Evolutionary conservation across 2,888 invertebrate species (phyloP), one percentile per base, ranked within the genome.

Genomic region (Cosmia pyralina): DNA sequence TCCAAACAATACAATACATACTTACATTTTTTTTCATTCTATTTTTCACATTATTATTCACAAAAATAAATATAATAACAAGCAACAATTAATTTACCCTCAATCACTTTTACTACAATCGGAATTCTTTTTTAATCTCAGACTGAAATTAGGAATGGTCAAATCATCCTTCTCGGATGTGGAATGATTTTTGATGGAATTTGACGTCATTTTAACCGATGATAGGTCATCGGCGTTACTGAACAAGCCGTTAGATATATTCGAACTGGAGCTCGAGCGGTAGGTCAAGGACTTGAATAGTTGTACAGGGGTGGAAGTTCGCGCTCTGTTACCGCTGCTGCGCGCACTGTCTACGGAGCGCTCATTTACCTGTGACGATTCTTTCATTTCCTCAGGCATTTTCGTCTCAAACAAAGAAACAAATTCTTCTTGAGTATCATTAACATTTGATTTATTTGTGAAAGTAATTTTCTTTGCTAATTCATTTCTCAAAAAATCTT

Each of bases 271-370:
- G 84, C 94, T 96, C 6, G 96, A 94, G 74, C 93, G 94, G 83
- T 94, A 96, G 0, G 93, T 93, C 83, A 90, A 90, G 0, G 96
- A 95, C 81, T 93, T 96, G 84, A 93, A 96, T 38, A 94, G 92
- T 75, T 96, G 96, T 11, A 97, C 96, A 0, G 97, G 97, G 5
- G 97, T 97, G 0, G 97, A 97, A 6, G 97, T 97, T 1, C 96
- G 93, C n/a, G 96, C 95, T 77, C 95, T 90, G 72, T 93, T 93
- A 55, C 87, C 89, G 7, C 85, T 90, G 74, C 91, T 93, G 2
- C 82, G 88, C 52, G 83, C 81, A 67, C 93, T 93, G n/a, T 92
- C 92, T 4, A 85, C 80, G 7, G 93, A 93, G 60, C 89, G 87
- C n/a, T 92, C 92, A 34, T 87, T 75, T 53, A 85, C 83, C 53